Evolutionary conservation across 92 coral and sea anemone species (phyloP).

Genomic region (Ricordea florida): DNA sequence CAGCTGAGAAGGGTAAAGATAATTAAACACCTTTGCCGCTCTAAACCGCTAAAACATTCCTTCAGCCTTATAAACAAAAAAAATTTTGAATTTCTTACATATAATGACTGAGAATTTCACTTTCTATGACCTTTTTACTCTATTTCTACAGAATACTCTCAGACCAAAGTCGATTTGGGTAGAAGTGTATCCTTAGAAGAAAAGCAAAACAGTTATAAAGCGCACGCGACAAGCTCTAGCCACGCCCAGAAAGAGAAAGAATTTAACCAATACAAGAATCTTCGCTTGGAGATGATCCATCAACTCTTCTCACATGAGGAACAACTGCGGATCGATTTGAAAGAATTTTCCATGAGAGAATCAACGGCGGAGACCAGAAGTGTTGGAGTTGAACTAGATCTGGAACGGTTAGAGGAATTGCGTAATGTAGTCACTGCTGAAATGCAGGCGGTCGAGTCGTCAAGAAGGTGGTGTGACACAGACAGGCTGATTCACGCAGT

Average conservation of each 20-base stretch:
- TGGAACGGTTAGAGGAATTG: neutral
- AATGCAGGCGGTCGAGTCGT: neutral
- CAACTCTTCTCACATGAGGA: conserved; percentile 9
- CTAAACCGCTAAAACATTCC: too few species aligned
- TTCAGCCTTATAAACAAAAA: too few species aligned
- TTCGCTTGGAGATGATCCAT: conserved; percentile 13
- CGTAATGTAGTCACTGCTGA: neutral
- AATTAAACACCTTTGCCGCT: too few species aligned
- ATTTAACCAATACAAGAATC: conserved; percentile 30
- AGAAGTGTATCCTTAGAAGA: neutral
- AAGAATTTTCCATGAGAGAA: neutral
- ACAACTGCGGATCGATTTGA: neutral
- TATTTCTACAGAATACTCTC: too few species aligned
- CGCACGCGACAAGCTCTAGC: neutral
- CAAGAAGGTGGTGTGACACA: conserved; percentile 19
- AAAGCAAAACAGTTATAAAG: neutral
- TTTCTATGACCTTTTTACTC: too few species aligned
- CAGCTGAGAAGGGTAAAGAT: too few species aligned
- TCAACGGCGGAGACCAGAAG: neutral
- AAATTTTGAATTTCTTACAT: too few species aligned
- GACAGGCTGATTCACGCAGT: neutral
- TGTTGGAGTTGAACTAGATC: conserved; percentile 11
- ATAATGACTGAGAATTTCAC: too few species aligned
- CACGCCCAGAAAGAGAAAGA: conserved; percentile 23
- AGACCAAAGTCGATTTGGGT: too few species aligned